Percentiles rank a stretch among this genome's conserved stretches.
Conservation (phyloP, 2,113 vertebrate genomes). For the Centropus bengalensis region DNA sequence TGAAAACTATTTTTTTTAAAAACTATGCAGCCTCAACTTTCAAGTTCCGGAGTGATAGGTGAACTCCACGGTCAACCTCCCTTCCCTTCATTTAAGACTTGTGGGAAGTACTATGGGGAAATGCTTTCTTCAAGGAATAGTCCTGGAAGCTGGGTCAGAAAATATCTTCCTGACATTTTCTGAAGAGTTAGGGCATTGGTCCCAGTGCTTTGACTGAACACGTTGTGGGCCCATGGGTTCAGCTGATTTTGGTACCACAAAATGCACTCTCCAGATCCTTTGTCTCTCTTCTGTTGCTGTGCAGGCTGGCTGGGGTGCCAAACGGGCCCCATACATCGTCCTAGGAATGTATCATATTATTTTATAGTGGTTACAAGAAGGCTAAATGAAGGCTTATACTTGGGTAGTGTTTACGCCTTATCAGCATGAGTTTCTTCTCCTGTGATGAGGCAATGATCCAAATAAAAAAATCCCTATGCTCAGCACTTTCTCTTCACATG, state of each 20-base stretch:
- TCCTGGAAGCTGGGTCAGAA: neutral
- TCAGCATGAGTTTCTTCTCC: neutral
- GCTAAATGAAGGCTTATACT: neutral
- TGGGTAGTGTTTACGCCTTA: neutral
- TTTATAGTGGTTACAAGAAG: neutral
- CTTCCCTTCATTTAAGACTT: neutral
- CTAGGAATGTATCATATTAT: fast-evolving
- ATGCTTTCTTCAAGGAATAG: neutral
- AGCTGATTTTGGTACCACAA: neutral
- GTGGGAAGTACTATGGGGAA: neutral
- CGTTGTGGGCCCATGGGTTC: neutral
- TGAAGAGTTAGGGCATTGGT: neutral
- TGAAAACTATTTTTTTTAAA: neutral
- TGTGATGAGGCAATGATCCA: neutral
- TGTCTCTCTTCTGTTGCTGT: neutral
- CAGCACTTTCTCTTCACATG: neutral
- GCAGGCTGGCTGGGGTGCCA: neutral
- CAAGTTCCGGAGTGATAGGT: neutral
- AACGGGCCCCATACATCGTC: neutral
- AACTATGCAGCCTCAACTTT: neutral
- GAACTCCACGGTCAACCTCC: fast-evolving
- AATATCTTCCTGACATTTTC: neutral
- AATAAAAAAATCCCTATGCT: neutral
- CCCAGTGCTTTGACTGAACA: neutral
- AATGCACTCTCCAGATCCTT: fast-evolving